Evolutionary conservation across 1,140 invertebrate genomes (phyloP).

Genomic region (Bombus difficillimus): DNA sequence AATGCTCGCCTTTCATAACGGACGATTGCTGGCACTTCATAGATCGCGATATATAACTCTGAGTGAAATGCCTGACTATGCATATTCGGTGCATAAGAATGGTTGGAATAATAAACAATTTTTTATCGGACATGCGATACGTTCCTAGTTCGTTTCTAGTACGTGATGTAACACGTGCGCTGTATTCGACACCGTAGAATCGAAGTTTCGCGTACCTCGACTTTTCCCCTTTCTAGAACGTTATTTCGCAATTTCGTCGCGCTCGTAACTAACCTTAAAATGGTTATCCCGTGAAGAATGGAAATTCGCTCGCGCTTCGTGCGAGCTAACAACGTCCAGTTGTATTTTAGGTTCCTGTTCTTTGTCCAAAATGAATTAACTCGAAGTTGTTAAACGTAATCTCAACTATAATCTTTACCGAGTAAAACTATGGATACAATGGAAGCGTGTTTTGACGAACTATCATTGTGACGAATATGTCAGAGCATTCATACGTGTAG

Average conservation of each 20-base stretch:
- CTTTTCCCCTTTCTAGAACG: conserved; percentile 43
- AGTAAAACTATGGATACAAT: background rate
- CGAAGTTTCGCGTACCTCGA: conserved; percentile 24
- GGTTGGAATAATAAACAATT: conserved; percentile 63
- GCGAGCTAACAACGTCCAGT: background rate
- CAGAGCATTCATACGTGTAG: background rate
- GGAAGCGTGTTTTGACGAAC: background rate
- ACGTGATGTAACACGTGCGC: conserved; percentile 50
- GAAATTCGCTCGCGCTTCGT: background rate
- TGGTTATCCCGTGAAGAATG: background rate
- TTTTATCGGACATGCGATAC: conserved; percentile 65
- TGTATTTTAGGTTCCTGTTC: background rate
- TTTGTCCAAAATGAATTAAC: background rate
- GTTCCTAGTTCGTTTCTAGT: conserved; percentile 29
- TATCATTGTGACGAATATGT: background rate
- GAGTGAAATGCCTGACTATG: conserved; percentile 18
- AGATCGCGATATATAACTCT: conserved; percentile 50
- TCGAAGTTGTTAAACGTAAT: too few relatives aligned
- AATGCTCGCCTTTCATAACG: conserved; percentile 49
- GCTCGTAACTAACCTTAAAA: background rate
- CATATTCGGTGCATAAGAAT: conserved; percentile 14
- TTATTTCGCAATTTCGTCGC: conserved; percentile 19
- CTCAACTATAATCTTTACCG: background rate
- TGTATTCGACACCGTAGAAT: conserved; percentile 34
- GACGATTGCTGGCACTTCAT: conserved; percentile 21